Percentiles rank a stretch among this genome's conserved stretches.
These are phyloP conservation scores for Monomorium pharaonis DNA, from an alignment of 1,140 invertebrate species.

Conservation along the genomic window DNA sequence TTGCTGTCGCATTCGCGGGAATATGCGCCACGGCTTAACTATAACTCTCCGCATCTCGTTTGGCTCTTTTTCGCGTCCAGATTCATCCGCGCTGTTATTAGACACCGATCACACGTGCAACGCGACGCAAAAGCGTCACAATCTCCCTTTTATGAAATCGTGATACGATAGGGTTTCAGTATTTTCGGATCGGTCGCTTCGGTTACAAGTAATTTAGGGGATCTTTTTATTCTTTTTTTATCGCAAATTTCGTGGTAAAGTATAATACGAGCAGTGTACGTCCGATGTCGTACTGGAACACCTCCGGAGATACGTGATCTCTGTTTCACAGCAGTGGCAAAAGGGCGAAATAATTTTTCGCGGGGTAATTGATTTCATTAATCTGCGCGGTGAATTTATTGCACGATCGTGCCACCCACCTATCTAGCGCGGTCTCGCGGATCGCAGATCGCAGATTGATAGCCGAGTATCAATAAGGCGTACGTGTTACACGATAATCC, in stretches of 20 bases:
- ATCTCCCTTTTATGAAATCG: conserved; percentile 14
- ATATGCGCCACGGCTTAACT: conserved; percentile 4
- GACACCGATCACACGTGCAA: conserved; percentile 31
- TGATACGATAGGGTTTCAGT: not conserved
- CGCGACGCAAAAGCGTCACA: not conserved
- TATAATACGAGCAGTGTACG: not conserved
- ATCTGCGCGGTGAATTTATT: conserved; percentile 2
- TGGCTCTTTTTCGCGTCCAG: not conserved
- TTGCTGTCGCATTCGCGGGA: not conserved
- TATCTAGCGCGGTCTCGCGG: conserved; percentile 22
- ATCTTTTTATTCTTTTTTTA: not conserved
- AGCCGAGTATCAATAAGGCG: conserved; percentile 49
- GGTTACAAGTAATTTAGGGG: not conserved
- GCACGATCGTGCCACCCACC: not conserved
- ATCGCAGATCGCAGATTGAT: conserved; percentile 45
- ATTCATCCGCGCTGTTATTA: conserved; percentile 5
- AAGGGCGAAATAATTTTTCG: conserved; percentile 4
- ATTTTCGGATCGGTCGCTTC: not conserved
- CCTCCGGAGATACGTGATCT: not conserved
- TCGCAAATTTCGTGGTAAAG: not conserved
- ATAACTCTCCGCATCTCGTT: not conserved
- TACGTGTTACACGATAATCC: conserved; percentile 41
- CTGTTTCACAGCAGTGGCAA: too few species aligned
- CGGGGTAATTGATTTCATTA: conserved; percentile 29
- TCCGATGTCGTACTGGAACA: not conserved